Conservation (phyloP, 2,888 invertebrate species). For the Cepaea hortensis region DNA sequence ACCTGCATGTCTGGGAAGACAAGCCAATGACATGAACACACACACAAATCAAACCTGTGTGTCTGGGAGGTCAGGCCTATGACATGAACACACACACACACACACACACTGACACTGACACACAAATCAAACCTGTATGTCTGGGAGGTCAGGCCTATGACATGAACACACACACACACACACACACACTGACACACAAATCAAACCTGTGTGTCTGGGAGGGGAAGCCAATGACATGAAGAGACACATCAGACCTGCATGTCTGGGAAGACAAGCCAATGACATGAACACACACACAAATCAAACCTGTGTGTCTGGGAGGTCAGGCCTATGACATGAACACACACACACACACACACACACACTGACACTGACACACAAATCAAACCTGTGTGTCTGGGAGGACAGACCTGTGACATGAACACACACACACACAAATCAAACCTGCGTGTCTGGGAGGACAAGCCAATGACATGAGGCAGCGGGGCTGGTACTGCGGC, state of each 20-base stretch:
- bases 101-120: too few species aligned
- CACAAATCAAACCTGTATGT: too few species aligned
- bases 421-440: neutral
- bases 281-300: too few species aligned
- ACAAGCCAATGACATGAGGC: slow-evolving; percentile 32
- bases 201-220: neutral
- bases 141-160: too few species aligned
- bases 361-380: neutral
- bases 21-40: slow-evolving; percentile 28
- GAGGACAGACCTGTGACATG: slow-evolving; percentile 26
- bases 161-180: neutral
- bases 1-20: neutral
- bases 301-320: too few species aligned
- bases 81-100: too few species aligned
- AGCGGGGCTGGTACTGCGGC: neutral
- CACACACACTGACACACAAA: neutral
- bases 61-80: too few species aligned
- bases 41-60: too few species aligned
- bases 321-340: too few species aligned
- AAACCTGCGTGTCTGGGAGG: neutral
- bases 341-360: neutral
- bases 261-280: too few species aligned
- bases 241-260: neutral
- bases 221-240: slow-evolving; percentile 27
- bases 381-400: neutral